Percentiles rank a stretch among this genome's conserved stretches.
These are phyloP conservation scores for Conus canariensis DNA, from an alignment of 2,888 invertebrate species.

Conservation along the genomic window DNA sequence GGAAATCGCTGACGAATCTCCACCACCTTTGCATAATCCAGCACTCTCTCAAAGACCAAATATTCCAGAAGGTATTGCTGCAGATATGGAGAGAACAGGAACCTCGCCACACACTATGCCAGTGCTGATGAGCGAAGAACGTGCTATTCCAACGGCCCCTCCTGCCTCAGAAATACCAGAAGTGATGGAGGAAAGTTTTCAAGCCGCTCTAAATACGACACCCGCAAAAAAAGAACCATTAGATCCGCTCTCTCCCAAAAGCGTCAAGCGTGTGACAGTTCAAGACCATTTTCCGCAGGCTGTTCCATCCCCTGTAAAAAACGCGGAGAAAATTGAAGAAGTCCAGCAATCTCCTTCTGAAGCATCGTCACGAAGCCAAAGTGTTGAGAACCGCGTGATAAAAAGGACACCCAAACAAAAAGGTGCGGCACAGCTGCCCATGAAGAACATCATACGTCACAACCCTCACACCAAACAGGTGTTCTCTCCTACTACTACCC, in stretches of 20 bases:
- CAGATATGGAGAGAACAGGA: not conserved
- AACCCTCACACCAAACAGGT: constrained; percentile 13
- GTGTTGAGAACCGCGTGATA: not conserved
- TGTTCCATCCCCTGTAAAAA: not conserved
- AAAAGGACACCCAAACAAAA: not conserved
- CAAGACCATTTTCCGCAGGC: not conserved
- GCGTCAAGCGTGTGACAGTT: not conserved
- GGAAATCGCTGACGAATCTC: not conserved
- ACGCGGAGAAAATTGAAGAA: not conserved
- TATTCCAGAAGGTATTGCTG: not conserved
- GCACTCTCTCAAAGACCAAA: too few relatives aligned
- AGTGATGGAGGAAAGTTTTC: not conserved
- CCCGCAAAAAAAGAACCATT: not conserved
- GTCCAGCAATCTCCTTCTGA: not conserved
- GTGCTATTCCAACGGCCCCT: constrained; percentile 1
- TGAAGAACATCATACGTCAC: not conserved
- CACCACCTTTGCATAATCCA: not conserved
- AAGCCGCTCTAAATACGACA: not conserved
- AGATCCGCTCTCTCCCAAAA: not conserved
- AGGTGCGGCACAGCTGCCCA: not conserved
- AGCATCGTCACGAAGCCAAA: not conserved
- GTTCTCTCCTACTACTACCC: constrained; percentile 20
- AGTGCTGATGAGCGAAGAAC: not conserved
- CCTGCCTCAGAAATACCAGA: not conserved
- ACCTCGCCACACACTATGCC: not conserved